phyloP scores from a whole-genome alignment of 2,888 invertebrate species.

The Syrphus vitripennis region DNA sequence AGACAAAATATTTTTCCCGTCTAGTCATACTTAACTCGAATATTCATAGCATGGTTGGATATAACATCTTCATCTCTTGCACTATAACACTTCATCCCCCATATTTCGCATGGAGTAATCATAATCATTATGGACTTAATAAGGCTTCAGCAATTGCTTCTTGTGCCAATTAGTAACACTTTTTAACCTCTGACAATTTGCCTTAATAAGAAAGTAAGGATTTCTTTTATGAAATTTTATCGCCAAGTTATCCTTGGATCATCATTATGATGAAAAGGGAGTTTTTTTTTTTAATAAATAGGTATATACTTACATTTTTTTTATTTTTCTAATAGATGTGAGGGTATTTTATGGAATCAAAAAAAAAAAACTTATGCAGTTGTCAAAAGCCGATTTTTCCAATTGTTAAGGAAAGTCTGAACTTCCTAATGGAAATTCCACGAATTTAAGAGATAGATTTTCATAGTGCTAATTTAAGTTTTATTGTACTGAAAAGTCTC shows the following conservation, averaged over 20 bases:
- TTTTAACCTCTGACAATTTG: conserved; percentile 66
- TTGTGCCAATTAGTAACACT: conserved; percentile 70
- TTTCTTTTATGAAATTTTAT: conserved; percentile 62
- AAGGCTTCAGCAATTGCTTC: conserved; percentile 58
- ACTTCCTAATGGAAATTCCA: too few species aligned
- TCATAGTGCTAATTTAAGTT: too few species aligned
- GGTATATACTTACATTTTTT: neutral
- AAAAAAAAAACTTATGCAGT: too few species aligned
- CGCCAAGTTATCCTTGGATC: conserved; percentile 34
- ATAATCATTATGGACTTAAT: conserved; percentile 49
- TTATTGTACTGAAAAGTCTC: too few species aligned
- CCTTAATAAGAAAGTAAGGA: conserved; percentile 46
- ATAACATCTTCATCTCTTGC: neutral
- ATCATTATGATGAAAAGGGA: neutral
- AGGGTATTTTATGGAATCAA: neutral
- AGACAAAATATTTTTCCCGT: neutral
- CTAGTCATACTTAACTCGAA: neutral
- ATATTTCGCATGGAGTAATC: neutral
- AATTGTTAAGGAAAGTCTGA: too few species aligned
- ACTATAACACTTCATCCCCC: neutral
- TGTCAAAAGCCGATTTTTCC: too few species aligned
- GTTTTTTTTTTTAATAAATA: too few species aligned
- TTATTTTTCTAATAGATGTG: neutral
- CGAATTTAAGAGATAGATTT: too few species aligned
- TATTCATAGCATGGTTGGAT: conserved; percentile 52